Conservation (phyloP, 2,113 vertebrate genomes). For the Capreolus pygargus region DNA sequence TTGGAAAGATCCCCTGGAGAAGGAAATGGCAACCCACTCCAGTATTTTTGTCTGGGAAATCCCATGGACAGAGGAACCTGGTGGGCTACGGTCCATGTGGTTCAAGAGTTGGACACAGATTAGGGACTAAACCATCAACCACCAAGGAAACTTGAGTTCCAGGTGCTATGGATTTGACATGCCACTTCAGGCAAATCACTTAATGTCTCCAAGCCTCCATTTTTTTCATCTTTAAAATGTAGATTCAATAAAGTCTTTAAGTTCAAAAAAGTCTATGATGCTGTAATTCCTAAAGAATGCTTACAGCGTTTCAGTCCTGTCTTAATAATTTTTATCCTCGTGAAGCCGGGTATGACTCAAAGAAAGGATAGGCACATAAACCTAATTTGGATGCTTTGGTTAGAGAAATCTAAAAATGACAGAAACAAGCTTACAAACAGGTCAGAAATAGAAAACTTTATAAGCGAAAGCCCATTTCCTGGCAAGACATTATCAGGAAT, state of each 20-base stretch:
- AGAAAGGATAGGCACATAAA: not conserved
- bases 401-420: slow-evolving; percentile 23
- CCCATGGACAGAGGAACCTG: not conserved
- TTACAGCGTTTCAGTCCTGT: not conserved
- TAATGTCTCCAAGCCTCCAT: not conserved
- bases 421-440: not conserved
- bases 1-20: not conserved
- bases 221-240: slow-evolving; percentile 28
- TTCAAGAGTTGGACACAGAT: not conserved
- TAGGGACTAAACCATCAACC: not conserved
- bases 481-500: not conserved
- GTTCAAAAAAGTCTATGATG: not conserved
- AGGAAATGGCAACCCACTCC: not conserved
- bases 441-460: not conserved
- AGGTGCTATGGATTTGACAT: not conserved
- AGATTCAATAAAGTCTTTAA: not conserved
- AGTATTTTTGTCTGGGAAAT: not conserved
- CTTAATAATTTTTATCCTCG: not conserved
- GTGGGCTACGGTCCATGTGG: not conserved
- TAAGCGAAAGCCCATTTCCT: not conserved
- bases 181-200: not conserved
- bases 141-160: not conserved
- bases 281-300: not conserved
- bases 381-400: not conserved
- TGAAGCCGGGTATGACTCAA: not conserved